phyloP scores from a whole-genome alignment of 37 sponge, comb jelly and placozoan genomes.

The Bolinopsis microptera region DNA sequence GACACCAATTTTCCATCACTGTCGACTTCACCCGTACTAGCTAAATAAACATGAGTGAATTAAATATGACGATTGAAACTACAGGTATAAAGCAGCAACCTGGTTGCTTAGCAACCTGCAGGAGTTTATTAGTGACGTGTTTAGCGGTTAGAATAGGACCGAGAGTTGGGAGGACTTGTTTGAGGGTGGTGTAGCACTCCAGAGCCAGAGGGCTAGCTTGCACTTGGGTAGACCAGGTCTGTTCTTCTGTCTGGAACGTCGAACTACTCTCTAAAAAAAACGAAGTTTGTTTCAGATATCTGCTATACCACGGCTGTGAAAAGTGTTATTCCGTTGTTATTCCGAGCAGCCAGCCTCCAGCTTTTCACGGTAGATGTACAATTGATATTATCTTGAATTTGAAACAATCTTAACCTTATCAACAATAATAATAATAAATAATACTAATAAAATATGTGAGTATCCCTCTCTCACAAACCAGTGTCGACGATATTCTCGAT shows the following conservation, averaged over 20 bases:
- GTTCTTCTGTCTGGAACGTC: background rate
- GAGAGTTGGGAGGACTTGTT: conserved; percentile 2
- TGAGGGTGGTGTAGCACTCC: conserved; percentile 45
- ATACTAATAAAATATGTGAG: background rate
- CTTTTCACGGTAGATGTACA: too few species aligned
- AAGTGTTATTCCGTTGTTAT: too few species aligned
- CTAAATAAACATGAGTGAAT: too few species aligned
- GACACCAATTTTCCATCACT: too few species aligned
- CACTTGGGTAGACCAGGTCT: background rate
- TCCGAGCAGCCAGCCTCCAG: too few species aligned
- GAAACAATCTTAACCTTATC: background rate
- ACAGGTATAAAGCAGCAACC: too few species aligned
- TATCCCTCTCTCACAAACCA: background rate
- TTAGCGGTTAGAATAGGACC: conserved; percentile 57
- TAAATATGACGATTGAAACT: too few species aligned
- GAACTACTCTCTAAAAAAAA: too few species aligned
- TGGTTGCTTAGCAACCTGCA: conserved; percentile 52
- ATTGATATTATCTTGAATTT: too few species aligned
- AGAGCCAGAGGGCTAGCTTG: conserved; percentile 36
- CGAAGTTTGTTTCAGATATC: too few species aligned
- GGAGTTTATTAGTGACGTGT: conserved; percentile 48
- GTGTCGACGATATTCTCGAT: conserved; percentile 59
- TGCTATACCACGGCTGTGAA: too few species aligned
- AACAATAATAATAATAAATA: background rate
- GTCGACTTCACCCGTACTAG: too few species aligned